phyloP scores from a whole-genome alignment of 2,113 vertebrate species.

The Sinocyclocheilus anshuiensis region DNA sequence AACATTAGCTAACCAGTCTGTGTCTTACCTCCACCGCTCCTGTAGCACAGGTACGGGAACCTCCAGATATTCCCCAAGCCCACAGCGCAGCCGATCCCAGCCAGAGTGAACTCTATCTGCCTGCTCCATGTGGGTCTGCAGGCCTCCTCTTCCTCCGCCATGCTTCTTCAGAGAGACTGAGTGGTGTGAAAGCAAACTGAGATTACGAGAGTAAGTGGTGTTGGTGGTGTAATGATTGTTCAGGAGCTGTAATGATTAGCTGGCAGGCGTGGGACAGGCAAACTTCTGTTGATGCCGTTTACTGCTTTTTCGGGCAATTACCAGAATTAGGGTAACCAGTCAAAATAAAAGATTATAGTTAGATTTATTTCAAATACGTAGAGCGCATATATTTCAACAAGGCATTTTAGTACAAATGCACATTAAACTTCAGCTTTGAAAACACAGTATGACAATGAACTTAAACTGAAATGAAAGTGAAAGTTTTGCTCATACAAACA shows the following conservation, averaged over 20 bases:
- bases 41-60: conserved; percentile 79
- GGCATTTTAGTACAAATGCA: too few relatives aligned
- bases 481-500: too few relatives aligned
- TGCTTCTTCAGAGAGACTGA: conserved; percentile 39
- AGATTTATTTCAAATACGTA: too few relatives aligned
- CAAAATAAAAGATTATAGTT: too few relatives aligned
- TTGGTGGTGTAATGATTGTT: conserved; percentile 64
- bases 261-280: conserved; percentile 29
- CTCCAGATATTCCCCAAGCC: conserved; percentile 79
- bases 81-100: conserved; percentile 75
- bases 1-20: background rate
- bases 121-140: conserved; percentile 75
- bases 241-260: conserved; percentile 77
- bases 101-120: conserved; percentile 80
- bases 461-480: too few relatives aligned
- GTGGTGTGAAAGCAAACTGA: conserved; percentile 1
- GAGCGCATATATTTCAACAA: too few relatives aligned
- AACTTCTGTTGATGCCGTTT: background rate
- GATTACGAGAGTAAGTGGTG: conserved; percentile 39
- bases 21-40: conserved; percentile 77
- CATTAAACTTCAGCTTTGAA: too few relatives aligned
- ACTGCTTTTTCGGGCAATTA: background rate
- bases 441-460: too few relatives aligned
- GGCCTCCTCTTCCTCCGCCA: conserved; percentile 56
- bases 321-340: background rate